These are phyloP conservation scores for Caenorhabditis sp. DNA, from an alignment of 2,888 invertebrate genomes.

Conservation along the genomic window DNA sequence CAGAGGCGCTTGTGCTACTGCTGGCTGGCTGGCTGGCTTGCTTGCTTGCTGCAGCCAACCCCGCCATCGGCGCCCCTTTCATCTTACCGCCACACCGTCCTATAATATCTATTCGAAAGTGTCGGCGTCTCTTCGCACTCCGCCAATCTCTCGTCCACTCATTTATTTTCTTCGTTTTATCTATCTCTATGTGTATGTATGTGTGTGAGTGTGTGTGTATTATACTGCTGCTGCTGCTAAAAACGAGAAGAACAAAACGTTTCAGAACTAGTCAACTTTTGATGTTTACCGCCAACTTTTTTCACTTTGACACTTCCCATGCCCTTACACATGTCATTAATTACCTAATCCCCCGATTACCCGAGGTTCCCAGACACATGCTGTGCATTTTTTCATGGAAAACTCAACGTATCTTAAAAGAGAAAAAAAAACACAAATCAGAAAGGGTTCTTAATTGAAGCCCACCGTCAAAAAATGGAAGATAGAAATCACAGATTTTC, in stretches of 20 bases:
- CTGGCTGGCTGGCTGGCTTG: too few relatives aligned
- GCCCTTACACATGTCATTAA: background rate
- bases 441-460: too few relatives aligned
- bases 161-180: background rate
- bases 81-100: slow-evolving; percentile 3
- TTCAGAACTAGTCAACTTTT: background rate
- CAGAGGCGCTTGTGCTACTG: slow-evolving; percentile 2
- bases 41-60: too few relatives aligned
- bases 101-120: slow-evolving; percentile 13
- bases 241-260: background rate
- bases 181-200: background rate
- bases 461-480: background rate
- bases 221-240: background rate
- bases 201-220: slow-evolving; percentile 1
- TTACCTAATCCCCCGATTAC: background rate
- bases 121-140: background rate
- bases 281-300: background rate
- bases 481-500: too few relatives aligned
- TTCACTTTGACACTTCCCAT: background rate
- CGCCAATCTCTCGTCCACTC: slow-evolving; percentile 1
- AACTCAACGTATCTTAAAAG: background rate
- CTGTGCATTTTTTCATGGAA: slow-evolving; percentile 3
- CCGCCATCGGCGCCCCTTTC: slow-evolving; percentile 5
- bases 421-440: background rate
- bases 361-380: background rate